Evolutionary conservation across 2,113 vertebrate species (phyloP).

Genomic region (Neofelis nebulosa): DNA sequence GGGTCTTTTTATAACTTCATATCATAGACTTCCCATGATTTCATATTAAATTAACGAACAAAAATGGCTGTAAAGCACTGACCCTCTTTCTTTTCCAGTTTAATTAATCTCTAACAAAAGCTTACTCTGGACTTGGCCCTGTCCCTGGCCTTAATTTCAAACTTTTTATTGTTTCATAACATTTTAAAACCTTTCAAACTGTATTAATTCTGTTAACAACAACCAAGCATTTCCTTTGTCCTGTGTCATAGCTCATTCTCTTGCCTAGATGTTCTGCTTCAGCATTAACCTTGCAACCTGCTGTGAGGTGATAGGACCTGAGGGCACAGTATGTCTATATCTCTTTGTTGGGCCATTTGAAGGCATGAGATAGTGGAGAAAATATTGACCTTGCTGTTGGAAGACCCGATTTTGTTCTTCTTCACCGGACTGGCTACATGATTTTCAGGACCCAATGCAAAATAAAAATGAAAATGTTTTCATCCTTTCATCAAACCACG

Average conservation of each 20-base stretch:
- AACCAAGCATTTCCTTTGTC: background rate
- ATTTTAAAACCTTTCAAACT: background rate
- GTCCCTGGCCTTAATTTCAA: background rate
- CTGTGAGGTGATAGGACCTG: background rate
- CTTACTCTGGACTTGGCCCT: background rate
- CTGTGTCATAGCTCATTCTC: background rate
- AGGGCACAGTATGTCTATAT: background rate
- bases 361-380: background rate
- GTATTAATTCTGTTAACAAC: background rate
- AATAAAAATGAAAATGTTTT: background rate
- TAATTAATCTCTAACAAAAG: constrained; percentile 1
- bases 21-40: background rate
- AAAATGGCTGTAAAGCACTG: background rate
- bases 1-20: background rate
- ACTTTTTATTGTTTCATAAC: background rate
- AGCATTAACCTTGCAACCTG: background rate
- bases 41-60: background rate
- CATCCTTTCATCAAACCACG: background rate
- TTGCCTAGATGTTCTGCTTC: background rate
- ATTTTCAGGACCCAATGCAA: background rate
- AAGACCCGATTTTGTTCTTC: background rate
- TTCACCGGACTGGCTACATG: background rate
- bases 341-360: background rate
- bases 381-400: background rate
- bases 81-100: background rate